Evolutionary conservation across 2,797 vertebrate genomes (phyloP).

Genomic region (Clamator glandarius): DNA sequence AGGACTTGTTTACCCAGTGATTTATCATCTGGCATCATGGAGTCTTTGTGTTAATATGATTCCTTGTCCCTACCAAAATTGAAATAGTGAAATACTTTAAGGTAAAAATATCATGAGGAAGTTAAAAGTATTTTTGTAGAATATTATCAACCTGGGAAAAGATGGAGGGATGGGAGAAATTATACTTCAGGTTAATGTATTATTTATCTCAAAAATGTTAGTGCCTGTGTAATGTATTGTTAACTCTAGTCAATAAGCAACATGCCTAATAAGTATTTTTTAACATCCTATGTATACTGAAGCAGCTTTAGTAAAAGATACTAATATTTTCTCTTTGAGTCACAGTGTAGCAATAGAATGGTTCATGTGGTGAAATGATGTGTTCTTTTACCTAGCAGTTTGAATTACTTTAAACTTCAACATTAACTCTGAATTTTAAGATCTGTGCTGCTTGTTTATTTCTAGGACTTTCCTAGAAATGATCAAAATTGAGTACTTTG

Average conservation of each 20-base stretch:
- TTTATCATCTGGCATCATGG: neutral
- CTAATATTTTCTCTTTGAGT: neutral
- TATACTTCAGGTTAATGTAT: neutral
- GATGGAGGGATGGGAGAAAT: accelerated
- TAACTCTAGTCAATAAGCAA: neutral
- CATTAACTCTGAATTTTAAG: neutral
- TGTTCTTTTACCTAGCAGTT: neutral
- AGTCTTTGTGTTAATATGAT: neutral
- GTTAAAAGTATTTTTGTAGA: neutral
- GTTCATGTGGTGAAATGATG: neutral
- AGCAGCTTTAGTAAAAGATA: neutral
- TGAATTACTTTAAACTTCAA: neutral
- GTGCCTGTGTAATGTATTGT: neutral
- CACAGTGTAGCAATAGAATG: neutral
- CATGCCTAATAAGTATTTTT: too few species aligned
- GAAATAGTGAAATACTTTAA: neutral
- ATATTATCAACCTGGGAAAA: neutral
- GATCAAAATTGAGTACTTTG: neutral
- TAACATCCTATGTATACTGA: neutral
- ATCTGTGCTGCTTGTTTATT: neutral
- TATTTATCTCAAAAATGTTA: neutral
- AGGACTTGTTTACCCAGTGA: neutral
- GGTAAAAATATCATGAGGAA: neutral
- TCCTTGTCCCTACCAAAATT: neutral
- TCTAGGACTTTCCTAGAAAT: neutral